Percentiles rank a stretch among this genome's conserved stretches.
phyloP scores from a whole-genome alignment of 2,888 invertebrate genomes.

The Tipula unca region DNA sequence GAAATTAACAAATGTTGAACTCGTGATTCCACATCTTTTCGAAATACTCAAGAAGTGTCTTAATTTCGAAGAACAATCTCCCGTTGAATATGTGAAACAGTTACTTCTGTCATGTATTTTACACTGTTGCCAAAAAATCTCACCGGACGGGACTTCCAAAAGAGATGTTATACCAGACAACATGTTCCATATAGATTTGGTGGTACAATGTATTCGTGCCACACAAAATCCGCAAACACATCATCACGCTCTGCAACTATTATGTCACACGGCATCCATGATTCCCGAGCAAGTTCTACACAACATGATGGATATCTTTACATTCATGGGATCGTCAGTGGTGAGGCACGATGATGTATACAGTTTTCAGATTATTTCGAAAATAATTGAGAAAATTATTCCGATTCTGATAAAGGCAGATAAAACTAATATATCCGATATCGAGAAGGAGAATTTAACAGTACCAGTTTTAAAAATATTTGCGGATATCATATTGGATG shows the following conservation, averaged over 20 bases:
- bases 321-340: constrained; percentile 93
- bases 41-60: constrained; percentile 70
- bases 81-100: constrained; percentile 84
- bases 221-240: constrained; percentile 94
- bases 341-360: constrained; percentile 90
- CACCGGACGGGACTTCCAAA: constrained; percentile 37
- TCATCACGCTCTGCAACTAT: constrained; percentile 78
- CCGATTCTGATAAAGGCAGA: constrained; percentile 65
- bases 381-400: constrained; percentile 81
- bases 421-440: constrained; percentile 31
- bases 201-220: constrained; percentile 80
- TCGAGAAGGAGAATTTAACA: constrained; percentile 43
- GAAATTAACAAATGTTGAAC: constrained; percentile 57
- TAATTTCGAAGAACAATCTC: constrained; percentile 69
- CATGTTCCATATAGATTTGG: constrained; percentile 36
- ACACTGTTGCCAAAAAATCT: constrained; percentile 56
- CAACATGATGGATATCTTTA: constrained; percentile 94
- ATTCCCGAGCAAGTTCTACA: constrained; percentile 79
- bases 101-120: constrained; percentile 69
- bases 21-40: constrained; percentile 67
- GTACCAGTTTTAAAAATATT: constrained; percentile 77
- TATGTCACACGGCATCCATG: constrained; percentile 69
- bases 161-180: constrained; percentile 45
- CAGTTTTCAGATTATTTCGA: constrained; percentile 86
- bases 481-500: constrained; percentile 81